phyloP scores from a whole-genome alignment of 2,113 vertebrate genomes.

The Alosa alosa region DNA sequence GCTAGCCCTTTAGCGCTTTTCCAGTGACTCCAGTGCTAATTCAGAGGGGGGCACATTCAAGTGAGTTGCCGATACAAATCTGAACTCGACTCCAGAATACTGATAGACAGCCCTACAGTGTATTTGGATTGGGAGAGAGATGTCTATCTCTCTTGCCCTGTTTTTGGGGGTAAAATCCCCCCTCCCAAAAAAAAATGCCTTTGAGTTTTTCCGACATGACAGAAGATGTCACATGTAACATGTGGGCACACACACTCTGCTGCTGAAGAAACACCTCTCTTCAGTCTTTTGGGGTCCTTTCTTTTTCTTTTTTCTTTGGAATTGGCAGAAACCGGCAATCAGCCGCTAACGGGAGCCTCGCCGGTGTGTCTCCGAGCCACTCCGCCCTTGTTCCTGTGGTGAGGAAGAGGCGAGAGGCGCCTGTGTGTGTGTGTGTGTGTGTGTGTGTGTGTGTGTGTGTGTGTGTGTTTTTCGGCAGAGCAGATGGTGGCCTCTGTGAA shows the following conservation, averaged over 20 bases:
- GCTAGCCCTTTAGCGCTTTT: not conserved
- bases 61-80: not conserved
- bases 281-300: no score
- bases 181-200: no score
- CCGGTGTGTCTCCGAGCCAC: not conserved
- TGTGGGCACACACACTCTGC: no score
- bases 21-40: not conserved
- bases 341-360: not conserved
- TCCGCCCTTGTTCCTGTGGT: not conserved
- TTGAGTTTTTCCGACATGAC: no score
- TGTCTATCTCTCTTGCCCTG: not conserved
- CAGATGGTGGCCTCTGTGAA: slow-evolving; percentile 66
- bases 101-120: not conserved
- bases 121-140: not conserved
- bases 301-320: no score
- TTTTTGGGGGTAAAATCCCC: not conserved
- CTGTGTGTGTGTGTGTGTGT: not conserved
- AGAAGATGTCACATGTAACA: no score
- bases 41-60: not conserved
- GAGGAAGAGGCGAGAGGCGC: not conserved
- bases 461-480: slow-evolving; percentile 24
- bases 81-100: not conserved
- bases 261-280: no score
- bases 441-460: slow-evolving; percentile 35
- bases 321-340: no score